These are phyloP conservation scores for Cyanoliseus patagonus DNA, from an alignment of 2,113 vertebrate genomes.

Conservation along the genomic window DNA sequence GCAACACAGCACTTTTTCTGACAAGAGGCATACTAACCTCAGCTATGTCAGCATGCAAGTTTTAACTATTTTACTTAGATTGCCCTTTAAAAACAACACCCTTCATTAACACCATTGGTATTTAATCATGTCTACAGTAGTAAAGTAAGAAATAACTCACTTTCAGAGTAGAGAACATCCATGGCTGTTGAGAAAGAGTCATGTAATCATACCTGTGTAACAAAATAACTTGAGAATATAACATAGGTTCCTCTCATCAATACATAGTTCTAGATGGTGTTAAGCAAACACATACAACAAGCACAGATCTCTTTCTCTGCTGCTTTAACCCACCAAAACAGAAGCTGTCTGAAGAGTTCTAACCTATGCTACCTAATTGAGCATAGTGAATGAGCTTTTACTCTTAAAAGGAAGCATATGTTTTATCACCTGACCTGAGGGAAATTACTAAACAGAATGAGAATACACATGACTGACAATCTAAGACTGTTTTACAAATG, in stretches of 20 bases:
- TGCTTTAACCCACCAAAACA: neutral
- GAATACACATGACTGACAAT: accelerated
- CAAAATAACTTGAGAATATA: neutral
- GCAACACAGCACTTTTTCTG: neutral
- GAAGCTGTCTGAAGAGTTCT: neutral
- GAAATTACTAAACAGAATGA: neutral
- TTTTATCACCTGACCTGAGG: neutral
- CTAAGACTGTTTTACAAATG: neutral
- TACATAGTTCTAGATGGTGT: too few relatives aligned
- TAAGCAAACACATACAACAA: neutral
- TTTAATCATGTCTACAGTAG: neutral
- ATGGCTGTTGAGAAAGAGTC: neutral
- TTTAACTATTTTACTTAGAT: neutral
- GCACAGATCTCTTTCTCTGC: accelerated
- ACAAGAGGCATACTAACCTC: neutral
- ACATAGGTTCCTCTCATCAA: accelerated
- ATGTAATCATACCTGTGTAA: neutral
- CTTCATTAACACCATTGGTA: neutral
- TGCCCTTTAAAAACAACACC: neutral
- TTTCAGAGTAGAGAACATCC: neutral
- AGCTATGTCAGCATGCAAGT: neutral
- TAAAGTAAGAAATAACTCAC: neutral
- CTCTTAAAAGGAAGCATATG: neutral
- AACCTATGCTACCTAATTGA: neutral
- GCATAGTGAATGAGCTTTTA: neutral